phyloP scores from a whole-genome alignment of 2,888 invertebrate genomes.

The Pantelozetes paolii region DNA sequence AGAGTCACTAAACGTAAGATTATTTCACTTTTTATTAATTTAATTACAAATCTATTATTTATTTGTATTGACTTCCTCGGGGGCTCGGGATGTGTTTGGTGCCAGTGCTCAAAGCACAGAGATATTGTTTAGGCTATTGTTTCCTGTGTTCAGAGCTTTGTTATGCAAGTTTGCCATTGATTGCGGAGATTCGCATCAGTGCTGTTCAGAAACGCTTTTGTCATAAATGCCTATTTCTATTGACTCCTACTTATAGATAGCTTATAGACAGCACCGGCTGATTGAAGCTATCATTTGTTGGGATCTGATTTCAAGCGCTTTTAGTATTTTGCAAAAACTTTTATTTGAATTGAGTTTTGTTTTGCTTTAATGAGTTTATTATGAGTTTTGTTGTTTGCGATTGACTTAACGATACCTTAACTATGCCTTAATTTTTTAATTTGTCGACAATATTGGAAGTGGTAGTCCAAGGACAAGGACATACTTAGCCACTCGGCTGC shows the following conservation, averaged over 20 bases:
- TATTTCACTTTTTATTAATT: slow-evolving; percentile 7
- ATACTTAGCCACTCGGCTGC: neutral
- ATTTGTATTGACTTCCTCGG: slow-evolving; percentile 16
- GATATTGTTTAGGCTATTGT: slow-evolving; percentile 1
- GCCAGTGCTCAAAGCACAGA: neutral
- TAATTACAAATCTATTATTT: slow-evolving; percentile 26
- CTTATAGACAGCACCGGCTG: neutral
- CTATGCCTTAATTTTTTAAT: neutral
- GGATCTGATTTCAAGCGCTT: neutral
- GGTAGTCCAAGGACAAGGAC: slow-evolving; percentile 25
- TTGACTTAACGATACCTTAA: too few relatives aligned
- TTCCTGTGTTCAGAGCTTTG: slow-evolving; percentile 20
- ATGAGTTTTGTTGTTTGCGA: neutral
- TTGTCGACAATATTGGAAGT: slow-evolving; percentile 19
- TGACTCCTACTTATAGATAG: neutral
- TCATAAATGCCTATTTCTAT: slow-evolving; percentile 5
- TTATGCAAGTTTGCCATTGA: slow-evolving; percentile 13
- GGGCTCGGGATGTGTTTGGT: neutral
- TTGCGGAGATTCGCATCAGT: slow-evolving; percentile 32
- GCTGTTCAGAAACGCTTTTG: slow-evolving; percentile 10
- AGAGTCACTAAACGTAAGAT: slow-evolving; percentile 12
- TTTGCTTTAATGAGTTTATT: neutral
- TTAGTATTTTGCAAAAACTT: neutral
- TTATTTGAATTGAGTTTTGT: neutral
- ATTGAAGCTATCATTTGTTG: slow-evolving; percentile 24